Conservation (phyloP, 2,888 invertebrate species). For the Latrodectus elegans region DNA sequence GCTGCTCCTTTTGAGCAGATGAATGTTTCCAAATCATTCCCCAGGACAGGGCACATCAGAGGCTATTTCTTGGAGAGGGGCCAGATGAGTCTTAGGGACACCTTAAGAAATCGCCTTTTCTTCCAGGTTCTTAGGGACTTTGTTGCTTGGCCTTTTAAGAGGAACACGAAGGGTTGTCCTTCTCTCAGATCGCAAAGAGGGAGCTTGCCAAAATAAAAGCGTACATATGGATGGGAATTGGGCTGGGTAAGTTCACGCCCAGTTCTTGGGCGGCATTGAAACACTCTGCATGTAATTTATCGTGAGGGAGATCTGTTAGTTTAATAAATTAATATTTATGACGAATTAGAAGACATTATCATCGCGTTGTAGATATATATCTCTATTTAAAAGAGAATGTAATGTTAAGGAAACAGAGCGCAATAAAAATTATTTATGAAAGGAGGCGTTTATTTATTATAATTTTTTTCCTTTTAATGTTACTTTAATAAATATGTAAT, state of each 20-base stretch:
- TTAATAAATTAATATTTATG: constrained; percentile 19
- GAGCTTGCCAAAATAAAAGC: constrained; percentile 15
- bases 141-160: constrained; percentile 8
- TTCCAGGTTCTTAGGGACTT: background rate
- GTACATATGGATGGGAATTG: background rate
- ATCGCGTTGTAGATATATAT: no score
- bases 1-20: constrained; percentile 17
- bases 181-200: background rate
- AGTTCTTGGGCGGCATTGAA: background rate
- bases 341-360: background rate
- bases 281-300: constrained; percentile 5
- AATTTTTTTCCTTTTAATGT: no score
- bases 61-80: constrained; percentile 14
- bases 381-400: no score
- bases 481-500: no score
- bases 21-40: constrained; percentile 10
- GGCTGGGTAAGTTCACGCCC: constrained; percentile 25
- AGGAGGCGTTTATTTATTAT: no score
- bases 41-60: background rate
- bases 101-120: constrained; percentile 19
- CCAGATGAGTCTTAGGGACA: constrained; percentile 9
- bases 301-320: constrained; percentile 8
- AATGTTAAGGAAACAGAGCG: no score
- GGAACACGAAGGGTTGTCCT: constrained; percentile 1
- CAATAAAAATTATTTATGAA: no score